Percentiles rank a stretch among this genome's conserved stretches.
These are phyloP conservation scores for Lithophane ornitopus DNA, from an alignment of 2,888 invertebrate genomes.

Conservation along the genomic window DNA sequence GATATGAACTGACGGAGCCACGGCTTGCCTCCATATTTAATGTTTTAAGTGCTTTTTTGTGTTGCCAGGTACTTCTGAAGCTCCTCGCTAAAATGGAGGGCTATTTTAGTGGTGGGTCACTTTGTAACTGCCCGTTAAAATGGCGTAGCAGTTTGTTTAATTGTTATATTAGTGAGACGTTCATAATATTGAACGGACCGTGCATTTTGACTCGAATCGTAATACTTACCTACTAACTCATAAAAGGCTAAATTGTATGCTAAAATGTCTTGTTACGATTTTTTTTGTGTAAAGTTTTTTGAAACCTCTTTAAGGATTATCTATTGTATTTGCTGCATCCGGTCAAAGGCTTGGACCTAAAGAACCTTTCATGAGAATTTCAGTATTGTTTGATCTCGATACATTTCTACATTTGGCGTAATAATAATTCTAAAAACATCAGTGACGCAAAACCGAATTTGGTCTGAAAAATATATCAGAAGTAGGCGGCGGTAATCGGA, in stretches of 20 bases:
- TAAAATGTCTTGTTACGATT: background rate
- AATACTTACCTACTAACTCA: background rate
- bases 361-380: background rate
- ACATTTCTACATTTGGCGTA: background rate
- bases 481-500: constrained; percentile 7
- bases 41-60: constrained; percentile 85
- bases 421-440: constrained; percentile 17
- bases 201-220: constrained; percentile 1
- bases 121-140: constrained; percentile 60
- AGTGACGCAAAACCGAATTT: constrained; percentile 3
- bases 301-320: background rate
- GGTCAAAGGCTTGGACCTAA: background rate
- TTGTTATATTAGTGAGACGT: constrained; percentile 45
- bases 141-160: constrained; percentile 50
- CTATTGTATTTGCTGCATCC: background rate
- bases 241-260: background rate
- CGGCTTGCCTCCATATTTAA: constrained; percentile 83
- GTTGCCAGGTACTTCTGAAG: constrained; percentile 72
- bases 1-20: constrained; percentile 75
- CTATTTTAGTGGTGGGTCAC: constrained; percentile 62
- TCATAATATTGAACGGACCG: background rate
- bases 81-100: constrained; percentile 60
- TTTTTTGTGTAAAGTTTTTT: background rate
- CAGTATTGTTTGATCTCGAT: background rate
- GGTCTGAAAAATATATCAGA: constrained; percentile 19